Conservation (phyloP, 1,140 invertebrate genomes). For the Drosophila aff. region DNA sequence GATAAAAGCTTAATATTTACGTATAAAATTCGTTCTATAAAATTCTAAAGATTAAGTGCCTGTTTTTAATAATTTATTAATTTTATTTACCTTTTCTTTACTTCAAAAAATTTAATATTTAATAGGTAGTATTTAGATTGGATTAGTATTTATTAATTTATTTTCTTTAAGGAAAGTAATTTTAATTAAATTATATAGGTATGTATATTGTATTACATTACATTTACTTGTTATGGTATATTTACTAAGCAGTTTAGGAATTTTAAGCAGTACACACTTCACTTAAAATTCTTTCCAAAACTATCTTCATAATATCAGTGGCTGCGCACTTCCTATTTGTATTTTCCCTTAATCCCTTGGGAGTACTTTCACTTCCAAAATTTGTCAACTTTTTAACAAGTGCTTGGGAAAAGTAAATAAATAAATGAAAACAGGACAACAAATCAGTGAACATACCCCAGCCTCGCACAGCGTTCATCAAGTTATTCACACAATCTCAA, state of each 20-base stretch:
- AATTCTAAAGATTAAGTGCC: accelerated
- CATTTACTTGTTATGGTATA: no score
- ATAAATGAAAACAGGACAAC: constrained; percentile 35
- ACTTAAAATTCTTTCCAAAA: background rate
- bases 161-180: no score
- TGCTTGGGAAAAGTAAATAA: constrained; percentile 6
- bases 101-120: background rate
- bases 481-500: constrained; percentile 77
- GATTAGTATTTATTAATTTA: no score
- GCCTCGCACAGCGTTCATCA: constrained; percentile 59
- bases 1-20: background rate
- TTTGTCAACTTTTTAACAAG: constrained; percentile 44
- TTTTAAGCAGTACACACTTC: background rate
- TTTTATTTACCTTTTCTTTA: background rate
- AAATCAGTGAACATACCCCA: constrained; percentile 32
- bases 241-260: background rate
- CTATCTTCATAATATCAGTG: background rate
- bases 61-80: background rate
- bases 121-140: background rate
- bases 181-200: background rate
- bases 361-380: constrained; percentile 33
- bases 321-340: background rate
- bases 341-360: constrained; percentile 5
- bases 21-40: background rate
- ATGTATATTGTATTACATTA: no score